A percentile compares a stretch with the other conserved stretches of the same genome.
These are phyloP conservation scores for Temnothorax longispinosus DNA, from an alignment of 1,140 invertebrate genomes.

Conservation along the genomic window DNA sequence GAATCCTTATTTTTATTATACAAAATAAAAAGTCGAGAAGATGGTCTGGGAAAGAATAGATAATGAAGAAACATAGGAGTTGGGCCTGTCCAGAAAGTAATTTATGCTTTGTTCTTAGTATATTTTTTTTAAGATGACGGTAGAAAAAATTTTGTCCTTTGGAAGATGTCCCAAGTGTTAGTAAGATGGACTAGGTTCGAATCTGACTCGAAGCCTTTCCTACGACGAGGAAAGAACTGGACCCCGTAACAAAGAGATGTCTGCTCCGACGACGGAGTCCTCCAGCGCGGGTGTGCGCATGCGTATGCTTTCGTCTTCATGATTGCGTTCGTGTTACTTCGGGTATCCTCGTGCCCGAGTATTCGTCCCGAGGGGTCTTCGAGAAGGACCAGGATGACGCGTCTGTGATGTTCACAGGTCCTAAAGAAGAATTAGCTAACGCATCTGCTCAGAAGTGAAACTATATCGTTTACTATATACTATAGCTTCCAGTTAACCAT, in stretches of 20 bases:
- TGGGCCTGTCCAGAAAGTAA: not conserved
- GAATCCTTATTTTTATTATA: not conserved
- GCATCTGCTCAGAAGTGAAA: slow-evolving; percentile 11
- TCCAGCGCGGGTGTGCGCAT: slow-evolving; percentile 73
- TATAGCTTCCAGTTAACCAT: not conserved
- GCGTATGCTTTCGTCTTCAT: slow-evolving; percentile 70
- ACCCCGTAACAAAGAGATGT: slow-evolving; percentile 84
- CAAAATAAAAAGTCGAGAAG: not conserved
- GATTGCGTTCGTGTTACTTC: slow-evolving; percentile 76
- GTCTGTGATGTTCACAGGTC: slow-evolving; percentile 64
- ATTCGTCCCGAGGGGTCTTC: slow-evolving; percentile 72
- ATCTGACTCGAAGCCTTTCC: slow-evolving; percentile 64
- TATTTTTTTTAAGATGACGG: not conserved
- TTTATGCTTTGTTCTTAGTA: not conserved
- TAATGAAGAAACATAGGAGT: not conserved
- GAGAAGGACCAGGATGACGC: slow-evolving; percentile 72
- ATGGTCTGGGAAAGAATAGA: not conserved
- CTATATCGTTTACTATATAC: slow-evolving; percentile 41
- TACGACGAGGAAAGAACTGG: slow-evolving; percentile 79
- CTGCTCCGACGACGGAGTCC: slow-evolving; percentile 76
- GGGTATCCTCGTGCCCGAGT: slow-evolving; percentile 73
- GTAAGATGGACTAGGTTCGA: slow-evolving; percentile 23
- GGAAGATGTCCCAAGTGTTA: not conserved
- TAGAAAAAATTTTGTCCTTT: not conserved
- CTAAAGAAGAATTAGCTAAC: slow-evolving; percentile 46